Evolutionary conservation across 2,113 vertebrate species (phyloP).

Genomic region (Morone chrysops): DNA sequence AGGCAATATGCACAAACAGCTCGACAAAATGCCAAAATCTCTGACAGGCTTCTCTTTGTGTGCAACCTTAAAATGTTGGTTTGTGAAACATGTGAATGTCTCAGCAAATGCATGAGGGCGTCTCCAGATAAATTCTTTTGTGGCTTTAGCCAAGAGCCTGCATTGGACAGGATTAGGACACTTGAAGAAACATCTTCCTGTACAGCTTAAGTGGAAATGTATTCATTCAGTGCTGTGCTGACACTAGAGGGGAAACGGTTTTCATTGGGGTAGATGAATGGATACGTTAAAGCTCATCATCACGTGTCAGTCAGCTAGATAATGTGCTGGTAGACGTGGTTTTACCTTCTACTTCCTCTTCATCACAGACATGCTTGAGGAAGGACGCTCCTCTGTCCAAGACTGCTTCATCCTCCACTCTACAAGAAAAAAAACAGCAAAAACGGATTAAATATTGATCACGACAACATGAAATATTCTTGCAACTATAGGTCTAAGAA

Average conservation of each 20-base stretch:
- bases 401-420: constrained; percentile 97
- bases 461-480: background rate
- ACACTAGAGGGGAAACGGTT: background rate
- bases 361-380: constrained; percentile 96
- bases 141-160: constrained; percentile 24
- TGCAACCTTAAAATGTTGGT: constrained; percentile 35
- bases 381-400: constrained; percentile 96
- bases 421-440: constrained; percentile 84
- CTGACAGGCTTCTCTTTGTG: constrained; percentile 24
- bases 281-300: background rate
- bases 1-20: background rate
- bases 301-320: background rate
- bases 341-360: constrained; percentile 98
- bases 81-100: constrained; percentile 45
- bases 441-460: constrained; percentile 70
- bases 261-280: background rate
- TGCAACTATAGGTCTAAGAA: no score
- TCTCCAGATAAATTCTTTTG: constrained; percentile 35
- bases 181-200: constrained; percentile 36
- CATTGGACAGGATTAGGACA: constrained; percentile 32
- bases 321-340: background rate
- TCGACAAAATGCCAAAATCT: background rate
- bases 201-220: background rate
- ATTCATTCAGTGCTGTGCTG: background rate
- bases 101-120: constrained; percentile 31